Percentiles rank a stretch among this genome's conserved stretches.
Evolutionary conservation across 2,113 vertebrate genomes (phyloP).

Genomic region (Lathamus discolor): DNA sequence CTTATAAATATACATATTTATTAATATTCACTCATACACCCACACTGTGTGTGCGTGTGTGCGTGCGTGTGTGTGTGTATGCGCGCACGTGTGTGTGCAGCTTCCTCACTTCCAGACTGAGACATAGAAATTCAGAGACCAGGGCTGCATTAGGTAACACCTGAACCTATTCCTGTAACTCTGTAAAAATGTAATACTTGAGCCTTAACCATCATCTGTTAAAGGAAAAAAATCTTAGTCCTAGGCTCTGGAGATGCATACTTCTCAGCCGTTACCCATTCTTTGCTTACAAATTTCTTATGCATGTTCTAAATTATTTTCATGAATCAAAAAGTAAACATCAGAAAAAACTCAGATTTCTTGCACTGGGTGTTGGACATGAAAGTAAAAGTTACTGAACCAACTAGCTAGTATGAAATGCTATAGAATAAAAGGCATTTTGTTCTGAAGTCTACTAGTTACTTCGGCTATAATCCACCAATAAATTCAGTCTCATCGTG

Average conservation of each 20-base stretch:
- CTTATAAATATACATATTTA: not conserved
- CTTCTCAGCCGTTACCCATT: not conserved
- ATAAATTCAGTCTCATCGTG: not conserved
- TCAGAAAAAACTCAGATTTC: not conserved
- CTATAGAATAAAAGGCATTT: not conserved
- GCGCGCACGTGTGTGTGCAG: not conserved
- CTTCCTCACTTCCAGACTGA: not conserved
- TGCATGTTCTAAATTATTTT: not conserved
- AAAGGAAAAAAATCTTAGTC: not conserved
- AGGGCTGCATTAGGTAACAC: not conserved
- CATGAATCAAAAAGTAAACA: not conserved
- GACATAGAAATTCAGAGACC: not conserved
- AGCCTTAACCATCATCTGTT: not conserved
- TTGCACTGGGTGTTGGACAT: not conserved
- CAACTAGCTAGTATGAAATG: not conserved
- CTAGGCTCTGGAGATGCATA: not conserved
- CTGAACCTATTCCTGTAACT: not conserved
- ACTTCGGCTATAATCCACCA: not conserved
- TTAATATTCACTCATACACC: not conserved
- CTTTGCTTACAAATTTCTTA: not conserved
- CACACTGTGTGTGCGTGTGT: not conserved
- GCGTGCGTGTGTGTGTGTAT: not conserved
- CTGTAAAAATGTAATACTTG: not conserved
- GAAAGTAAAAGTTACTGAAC: not conserved
- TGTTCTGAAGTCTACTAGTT: not conserved